These are phyloP conservation scores for Agrilus cyanescens DNA, from an alignment of 2,888 invertebrate genomes.

Conservation along the genomic window DNA sequence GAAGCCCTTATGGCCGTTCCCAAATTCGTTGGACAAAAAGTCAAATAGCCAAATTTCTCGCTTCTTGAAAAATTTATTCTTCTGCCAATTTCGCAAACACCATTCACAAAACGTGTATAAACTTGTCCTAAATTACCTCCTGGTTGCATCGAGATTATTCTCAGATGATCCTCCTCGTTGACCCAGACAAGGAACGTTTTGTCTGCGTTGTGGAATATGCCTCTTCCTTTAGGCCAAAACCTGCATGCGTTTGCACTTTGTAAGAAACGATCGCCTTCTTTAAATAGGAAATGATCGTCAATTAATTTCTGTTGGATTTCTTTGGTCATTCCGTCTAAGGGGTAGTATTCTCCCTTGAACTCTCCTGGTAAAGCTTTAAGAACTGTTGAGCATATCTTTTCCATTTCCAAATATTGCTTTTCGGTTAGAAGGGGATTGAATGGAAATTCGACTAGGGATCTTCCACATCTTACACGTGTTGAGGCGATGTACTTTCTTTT, in stretches of 20 bases:
- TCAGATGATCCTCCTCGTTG: conserved; percentile 95
- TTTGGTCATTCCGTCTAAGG: conserved; percentile 86
- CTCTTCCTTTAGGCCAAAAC: conserved; percentile 87
- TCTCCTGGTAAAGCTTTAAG: conserved; percentile 42
- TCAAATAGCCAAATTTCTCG: conserved; percentile 53
- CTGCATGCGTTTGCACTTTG: conserved; percentile 87
- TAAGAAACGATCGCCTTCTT: conserved; percentile 85
- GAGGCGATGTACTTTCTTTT: conserved; percentile 47
- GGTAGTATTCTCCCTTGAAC: conserved; percentile 84
- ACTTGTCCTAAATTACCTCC: conserved; percentile 83
- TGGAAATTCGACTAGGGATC: conserved; percentile 48
- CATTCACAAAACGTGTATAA: conserved; percentile 39
- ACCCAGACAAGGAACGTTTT: conserved; percentile 96
- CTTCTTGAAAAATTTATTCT: conserved; percentile 43
- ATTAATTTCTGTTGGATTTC: conserved; percentile 87
- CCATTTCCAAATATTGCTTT: conserved; percentile 50
- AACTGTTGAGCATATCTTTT: conserved; percentile 36
- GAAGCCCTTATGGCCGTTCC: conserved; percentile 60
- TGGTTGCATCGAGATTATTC: conserved; percentile 94
- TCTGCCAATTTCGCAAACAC: conserved; percentile 40
- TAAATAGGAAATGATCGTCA: conserved; percentile 94
- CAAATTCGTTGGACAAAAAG: conserved; percentile 63
- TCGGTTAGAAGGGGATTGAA: conserved; percentile 58
- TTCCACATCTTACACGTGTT: conserved; percentile 53
- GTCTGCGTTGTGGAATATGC: conserved; percentile 89